Evolutionary conservation across 2,113 vertebrate species (phyloP).

Genomic region (Sus scrofa): DNA sequence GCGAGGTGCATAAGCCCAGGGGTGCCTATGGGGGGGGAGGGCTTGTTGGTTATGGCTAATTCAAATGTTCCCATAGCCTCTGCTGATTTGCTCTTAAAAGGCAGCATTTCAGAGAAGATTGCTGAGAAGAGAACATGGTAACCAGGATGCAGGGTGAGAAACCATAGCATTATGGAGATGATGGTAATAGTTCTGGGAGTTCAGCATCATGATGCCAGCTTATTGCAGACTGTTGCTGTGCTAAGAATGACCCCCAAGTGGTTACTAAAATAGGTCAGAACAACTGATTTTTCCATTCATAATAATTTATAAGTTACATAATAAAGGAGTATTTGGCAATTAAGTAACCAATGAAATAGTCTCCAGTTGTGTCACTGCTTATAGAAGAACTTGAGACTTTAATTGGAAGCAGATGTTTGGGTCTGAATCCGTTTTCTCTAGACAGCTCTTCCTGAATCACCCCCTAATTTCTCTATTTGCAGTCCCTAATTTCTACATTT

Average conservation of each 20-base stretch:
- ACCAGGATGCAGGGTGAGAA: not conserved
- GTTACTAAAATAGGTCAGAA: not conserved
- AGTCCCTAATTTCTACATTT: conserved; percentile 56
- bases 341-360: not conserved
- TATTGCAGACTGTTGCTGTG: not conserved
- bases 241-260: too few species aligned
- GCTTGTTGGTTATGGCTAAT: conserved; percentile 3
- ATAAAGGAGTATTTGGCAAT: not conserved
- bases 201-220: not conserved
- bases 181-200: not conserved
- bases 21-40: not conserved
- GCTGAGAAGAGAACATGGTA: not conserved
- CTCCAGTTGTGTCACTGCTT: conserved; percentile 4
- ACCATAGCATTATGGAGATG: not conserved
- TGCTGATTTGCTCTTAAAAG: conserved; percentile 37
- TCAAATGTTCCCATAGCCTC: conserved; percentile 55
- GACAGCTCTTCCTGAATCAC: conserved; percentile 8
- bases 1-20: not conserved
- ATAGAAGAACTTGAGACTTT: conserved; percentile 39
- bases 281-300: not conserved
- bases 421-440: conserved; percentile 31
- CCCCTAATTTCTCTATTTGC: conserved; percentile 32
- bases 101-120: not conserved
- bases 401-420: conserved; percentile 56
- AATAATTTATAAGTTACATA: not conserved